phyloP scores from a whole-genome alignment of 1,140 invertebrate genomes.

The Manduca sexta region DNA sequence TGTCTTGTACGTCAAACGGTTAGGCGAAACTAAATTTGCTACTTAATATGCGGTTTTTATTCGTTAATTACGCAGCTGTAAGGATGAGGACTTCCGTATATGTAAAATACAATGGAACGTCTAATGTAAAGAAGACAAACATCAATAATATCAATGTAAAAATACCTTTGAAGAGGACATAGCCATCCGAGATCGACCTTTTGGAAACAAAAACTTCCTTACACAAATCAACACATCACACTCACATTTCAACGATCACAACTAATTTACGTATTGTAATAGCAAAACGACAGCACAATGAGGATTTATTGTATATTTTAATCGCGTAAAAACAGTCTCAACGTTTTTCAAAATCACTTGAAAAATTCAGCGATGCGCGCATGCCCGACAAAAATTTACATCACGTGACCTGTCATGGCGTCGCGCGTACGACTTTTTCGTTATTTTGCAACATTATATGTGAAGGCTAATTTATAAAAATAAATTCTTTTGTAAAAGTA shows the following conservation, averaged over 20 bases:
- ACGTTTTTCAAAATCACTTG: slow-evolving; percentile 57
- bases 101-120: too few species aligned
- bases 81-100: too few species aligned
- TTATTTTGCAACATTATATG: background rate
- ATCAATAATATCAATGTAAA: slow-evolving; percentile 35
- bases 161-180: slow-evolving; percentile 39
- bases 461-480: too few species aligned
- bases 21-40: background rate
- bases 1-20: background rate
- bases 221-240: slow-evolving; percentile 33
- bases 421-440: slow-evolving; percentile 36
- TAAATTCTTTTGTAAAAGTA: too few species aligned
- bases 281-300: slow-evolving; percentile 8
- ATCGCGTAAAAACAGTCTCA: slow-evolving; percentile 42
- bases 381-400: slow-evolving; percentile 71
- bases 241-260: slow-evolving; percentile 26
- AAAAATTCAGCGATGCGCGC: slow-evolving; percentile 61
- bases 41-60: background rate
- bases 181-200: slow-evolving; percentile 59
- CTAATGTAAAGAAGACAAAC: slow-evolving; percentile 31
- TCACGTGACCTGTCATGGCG: slow-evolving; percentile 72
- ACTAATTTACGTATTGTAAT: slow-evolving; percentile 7
- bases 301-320: slow-evolving; percentile 18
- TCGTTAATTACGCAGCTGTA: background rate
- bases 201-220: slow-evolving; percentile 44